Conservation (phyloP, 2,113 vertebrate genomes). For the Isurus oxyrinchus region DNA sequence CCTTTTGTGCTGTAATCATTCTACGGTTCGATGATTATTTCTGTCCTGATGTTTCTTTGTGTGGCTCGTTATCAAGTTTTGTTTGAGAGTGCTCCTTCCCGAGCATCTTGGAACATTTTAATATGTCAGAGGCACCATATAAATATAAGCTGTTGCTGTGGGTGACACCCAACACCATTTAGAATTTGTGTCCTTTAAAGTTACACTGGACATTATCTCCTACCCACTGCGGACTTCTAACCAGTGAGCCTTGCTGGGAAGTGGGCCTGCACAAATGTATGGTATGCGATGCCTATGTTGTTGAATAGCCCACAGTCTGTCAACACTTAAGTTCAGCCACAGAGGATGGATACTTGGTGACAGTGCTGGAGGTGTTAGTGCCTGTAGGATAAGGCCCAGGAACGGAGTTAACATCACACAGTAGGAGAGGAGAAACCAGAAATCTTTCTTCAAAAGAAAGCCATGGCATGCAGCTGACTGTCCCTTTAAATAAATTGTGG, state of each 20-base stretch:
- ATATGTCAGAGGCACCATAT: not conserved
- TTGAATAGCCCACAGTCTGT: not conserved
- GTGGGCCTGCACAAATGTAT: not conserved
- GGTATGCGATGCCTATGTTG: not conserved
- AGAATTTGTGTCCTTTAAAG: not conserved
- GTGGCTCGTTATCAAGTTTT: not conserved
- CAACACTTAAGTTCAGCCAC: not conserved
- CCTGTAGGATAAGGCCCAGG: not conserved
- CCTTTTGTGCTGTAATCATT: not conserved
- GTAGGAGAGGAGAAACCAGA: not conserved
- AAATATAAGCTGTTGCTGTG: too few species aligned
- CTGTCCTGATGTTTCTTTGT: not conserved
- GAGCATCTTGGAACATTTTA: not conserved
- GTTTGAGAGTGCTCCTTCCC: not conserved
- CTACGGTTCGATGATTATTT: not conserved
- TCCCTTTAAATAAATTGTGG: not conserved
- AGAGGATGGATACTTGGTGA: not conserved
- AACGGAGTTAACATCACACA: not conserved
- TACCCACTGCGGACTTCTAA: not conserved
- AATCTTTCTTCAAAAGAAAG: not conserved
- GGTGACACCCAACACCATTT: not conserved
- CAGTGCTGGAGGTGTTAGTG: not conserved
- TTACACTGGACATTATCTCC: not conserved
- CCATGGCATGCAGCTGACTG: not conserved
- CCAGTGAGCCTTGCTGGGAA: not conserved